A percentile compares a stretch with the other conserved stretches of the same genome.
Evolutionary conservation across 2,113 vertebrate genomes (phyloP).

Genomic region (Apus apus): DNA sequence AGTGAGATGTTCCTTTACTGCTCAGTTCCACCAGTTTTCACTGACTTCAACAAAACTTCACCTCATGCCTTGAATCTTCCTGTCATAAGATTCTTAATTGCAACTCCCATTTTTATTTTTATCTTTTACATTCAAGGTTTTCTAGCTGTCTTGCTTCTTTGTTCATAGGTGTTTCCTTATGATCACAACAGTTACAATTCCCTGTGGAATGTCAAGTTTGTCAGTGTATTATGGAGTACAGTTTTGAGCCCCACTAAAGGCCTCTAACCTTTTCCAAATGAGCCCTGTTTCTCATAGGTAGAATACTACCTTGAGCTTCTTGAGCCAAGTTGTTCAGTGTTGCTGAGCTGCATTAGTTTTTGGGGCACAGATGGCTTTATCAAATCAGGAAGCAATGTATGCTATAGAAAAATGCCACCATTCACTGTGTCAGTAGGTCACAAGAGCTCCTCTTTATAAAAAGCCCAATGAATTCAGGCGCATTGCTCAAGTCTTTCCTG

Average conservation of each 20-base stretch:
- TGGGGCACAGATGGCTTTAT: neutral
- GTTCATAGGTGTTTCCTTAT: neutral
- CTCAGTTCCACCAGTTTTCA: neutral
- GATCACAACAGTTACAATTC: neutral
- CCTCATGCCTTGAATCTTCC: neutral
- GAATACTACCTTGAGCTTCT: neutral
- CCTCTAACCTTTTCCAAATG: constrained; percentile 16
- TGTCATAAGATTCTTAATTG: neutral
- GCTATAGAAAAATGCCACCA: constrained; percentile 13
- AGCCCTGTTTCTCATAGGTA: neutral
- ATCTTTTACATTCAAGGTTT: neutral
- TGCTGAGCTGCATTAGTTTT: neutral
- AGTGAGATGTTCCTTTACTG: neutral
- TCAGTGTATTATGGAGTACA: neutral
- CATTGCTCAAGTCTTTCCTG: neutral
- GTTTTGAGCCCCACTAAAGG: neutral
- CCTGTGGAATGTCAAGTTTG: constrained; percentile 23
- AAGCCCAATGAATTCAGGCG: neutral
- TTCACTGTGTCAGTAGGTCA: neutral
- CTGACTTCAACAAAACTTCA: neutral
- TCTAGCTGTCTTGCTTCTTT: neutral
- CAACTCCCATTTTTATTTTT: neutral
- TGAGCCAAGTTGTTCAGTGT: neutral
- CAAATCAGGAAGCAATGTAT: neutral
- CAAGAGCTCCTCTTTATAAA: neutral